Evolutionary conservation across 2,888 invertebrate genomes (phyloP), one percentile per base, ranked within the genome.

Genomic region (Apamea monoglypha): DNA sequence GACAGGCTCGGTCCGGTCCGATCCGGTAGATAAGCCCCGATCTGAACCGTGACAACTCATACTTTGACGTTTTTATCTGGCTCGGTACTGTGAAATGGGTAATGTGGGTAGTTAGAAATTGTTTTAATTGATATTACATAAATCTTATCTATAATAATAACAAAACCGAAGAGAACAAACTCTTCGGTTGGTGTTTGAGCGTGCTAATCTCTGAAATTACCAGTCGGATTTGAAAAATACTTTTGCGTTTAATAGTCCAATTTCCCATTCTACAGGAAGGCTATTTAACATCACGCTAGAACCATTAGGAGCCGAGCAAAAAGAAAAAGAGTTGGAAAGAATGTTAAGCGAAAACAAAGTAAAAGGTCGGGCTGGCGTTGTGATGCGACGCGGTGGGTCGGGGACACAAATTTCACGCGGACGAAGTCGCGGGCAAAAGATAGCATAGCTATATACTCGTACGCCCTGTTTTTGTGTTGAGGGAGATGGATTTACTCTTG

Each of bases 1-100:
- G 88, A 88, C 90, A 86, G 83, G 82, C 87, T 74, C 79, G 82
- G 84, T 71, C 86, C 85, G 86, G 86, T 82, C 72, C 83, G 86
- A 90, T 89, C 78, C 78, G 64, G 59, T n/a, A 84, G 91, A 90
- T 91, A 88, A 90, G 79, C 83, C 70, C 75, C 81, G 84, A 85
- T 88, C 83, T 86, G 86, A 86, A 83, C 87, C 71, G 77, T 80
- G 82, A 84, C 88, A 86, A 84, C 76, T 88, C 81, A 86, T 79
- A 79, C 82, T 85, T 80, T 82, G 83, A 85, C 82, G 77, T 78
- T 82, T 81, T 85, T 81, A 90, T 90, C 83, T 80, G 66, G 25
- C 16, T 40, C 18, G 40, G 32, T 40, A 47, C 12, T 66, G 47
- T 63, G 21, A 59, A 76, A 50, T 56, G 12, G 47, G n/a, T 74